Evolutionary conservation across 1,140 invertebrate genomes (phyloP), one percentile per base, ranked within the genome.

Genomic region (Agrypnia vestita): DNA sequence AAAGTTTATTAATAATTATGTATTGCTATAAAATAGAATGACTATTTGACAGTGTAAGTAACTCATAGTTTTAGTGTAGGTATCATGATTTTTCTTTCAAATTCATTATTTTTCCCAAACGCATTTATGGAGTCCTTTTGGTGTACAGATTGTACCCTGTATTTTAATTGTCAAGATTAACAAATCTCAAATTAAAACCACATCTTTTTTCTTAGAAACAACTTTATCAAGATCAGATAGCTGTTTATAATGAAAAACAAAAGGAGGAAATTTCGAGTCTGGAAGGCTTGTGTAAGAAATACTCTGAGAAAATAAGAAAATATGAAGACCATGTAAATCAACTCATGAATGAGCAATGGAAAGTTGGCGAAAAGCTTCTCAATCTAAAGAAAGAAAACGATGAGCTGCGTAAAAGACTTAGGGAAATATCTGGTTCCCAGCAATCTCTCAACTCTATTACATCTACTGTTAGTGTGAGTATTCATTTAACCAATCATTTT

Each of bases 311-410:
- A 76, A 89, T 91, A 51, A 85, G 84, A 4, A 91, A 87, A n/a
- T 92, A 92, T 74, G 91, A 92, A 84, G 85, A 88, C 4, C 91
- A 93, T 80, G 89, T 92, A 13, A 86, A 87, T 46, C 86, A 85
- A 4, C 83, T 92, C 21, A 91, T 88, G 4, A 89, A 88, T 0
- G 90, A 92, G 80, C 85, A 91, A 43, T 92, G 92, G 92, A 89
- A 86, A 25, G 87, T 92, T 0, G 91, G 91, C 0, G 91, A 93
- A 82, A 92, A 91, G 80, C 88, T 92, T 51, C 84, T 92, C 4
- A 86, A 88, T 78, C 89, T 91, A 84, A 90, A 89, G 67, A 90
- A 91, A 74, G 89, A 92, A 78, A 91, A 91, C 4, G 87, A 92
- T 8, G 88, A 86, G 86, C 80, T 88, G 78, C 84, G 86, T 62